Base-by-base conservation (phyloP, 2,797 vertebrate species). In the Peromyscus melanophrys region DNA sequence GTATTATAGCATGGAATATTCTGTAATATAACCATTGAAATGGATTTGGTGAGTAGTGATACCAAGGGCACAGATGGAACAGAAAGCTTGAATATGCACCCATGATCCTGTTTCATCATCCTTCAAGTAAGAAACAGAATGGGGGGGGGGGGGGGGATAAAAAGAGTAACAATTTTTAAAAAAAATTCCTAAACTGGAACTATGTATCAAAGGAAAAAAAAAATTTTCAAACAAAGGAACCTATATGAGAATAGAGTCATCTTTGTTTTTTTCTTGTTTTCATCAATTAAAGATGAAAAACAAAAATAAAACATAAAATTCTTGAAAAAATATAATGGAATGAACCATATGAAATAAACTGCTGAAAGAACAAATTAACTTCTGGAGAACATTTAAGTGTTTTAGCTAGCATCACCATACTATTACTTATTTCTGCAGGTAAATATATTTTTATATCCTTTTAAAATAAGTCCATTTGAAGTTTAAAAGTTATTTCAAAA, bases 51-150 rank as follows among this genome's bases (percentile, higher is more conserved):
- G 92, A 97, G 81, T 6, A 95, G 86, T 97, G 89, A n/a, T 95
- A 96, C 97, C 43, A 95, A 93, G 94, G 96, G 86, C 63, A 98
- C 75, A 98, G 96, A 98, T 97, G 97, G 98, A 96, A 96, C 94
- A 69, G 78, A 96, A 97, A 97, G 98, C 94, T 98, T 97, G 97
- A 98, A 98, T 10, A 75, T 97, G 97, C 95, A 97, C 95, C 95
- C 95, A 16, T 97, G 97, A 97, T 98, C 93, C 96, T 43, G 4
- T 67, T 97, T 86, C 87, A 96, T 78, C 90, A 98, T 92, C 96
- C 95, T 97, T 46, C 97, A 97, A 83, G 94, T 98, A 98, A 94
- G 98, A 95, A 93, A 98, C 97, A 98, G 97, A 99, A 98, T 98
- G 91, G 94, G 6, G 2, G 11, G 34, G 17, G 67, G 19, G 5